Evolutionary conservation across 2,113 vertebrate species (phyloP), one percentile per base, ranked within the genome.

Genomic region (Aptenodytes patagonicus): DNA sequence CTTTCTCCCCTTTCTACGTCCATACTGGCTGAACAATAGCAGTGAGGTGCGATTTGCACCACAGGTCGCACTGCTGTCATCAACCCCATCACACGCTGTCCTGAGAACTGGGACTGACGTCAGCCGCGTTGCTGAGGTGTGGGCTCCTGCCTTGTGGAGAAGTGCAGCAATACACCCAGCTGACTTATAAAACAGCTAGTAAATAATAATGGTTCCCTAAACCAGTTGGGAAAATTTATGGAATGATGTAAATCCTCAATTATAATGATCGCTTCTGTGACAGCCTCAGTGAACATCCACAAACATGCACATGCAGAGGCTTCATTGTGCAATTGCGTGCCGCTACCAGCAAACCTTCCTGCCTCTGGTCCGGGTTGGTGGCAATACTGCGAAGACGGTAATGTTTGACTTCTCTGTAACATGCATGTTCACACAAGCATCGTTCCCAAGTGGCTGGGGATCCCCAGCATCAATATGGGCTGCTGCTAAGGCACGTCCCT

Each of bases 361-460:
- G 62, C 54, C 49, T 26, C 44, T 49, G 65, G 7, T 51, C n/a
- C 0, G 0, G 38, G 47, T 14, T 28, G 51, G 12, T 31, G 61
- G 61, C 25, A 16, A 1, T 1, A 0, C 64, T 22, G 32, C 3
- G 54, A 18, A 22, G 61, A 32, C 5, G 15, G 22, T 3, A 6
- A 32, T 0, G 2, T 26, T 17, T 36, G 52, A 13, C 34, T 71
- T 60, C 51, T 57, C 38, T 34, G 71, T 24, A 62, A 25, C 3
- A 1, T 51, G 38, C 26, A 1, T 34, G 82, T 52, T 58, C 36
- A 36, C 82, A 68, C 73, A 58, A 17, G 42, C 5, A 1, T 22
- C 3, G 9, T 46, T 29, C 49, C 29, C 61, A 12, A 40, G 75
- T 2, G 51, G 22, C 71, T 83, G 49, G 54, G 62, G n/a, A 71